Percentiles rank a stretch among this genome's conserved stretches.
Conservation (phyloP, 2,797 vertebrate genomes). For the Protonibea diacanthus region DNA sequence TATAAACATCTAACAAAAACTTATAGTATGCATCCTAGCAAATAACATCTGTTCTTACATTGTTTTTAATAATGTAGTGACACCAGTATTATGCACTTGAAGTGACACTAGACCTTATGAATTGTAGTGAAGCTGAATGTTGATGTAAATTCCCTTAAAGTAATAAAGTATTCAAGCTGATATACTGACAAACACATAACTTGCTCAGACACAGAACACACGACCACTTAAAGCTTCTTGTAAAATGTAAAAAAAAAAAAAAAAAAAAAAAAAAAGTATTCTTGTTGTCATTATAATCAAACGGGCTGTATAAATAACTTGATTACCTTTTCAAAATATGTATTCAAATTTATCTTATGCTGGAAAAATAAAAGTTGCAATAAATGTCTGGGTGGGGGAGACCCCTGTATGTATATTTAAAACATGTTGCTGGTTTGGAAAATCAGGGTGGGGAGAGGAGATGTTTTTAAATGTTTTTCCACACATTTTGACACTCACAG, state of each 20-base stretch:
- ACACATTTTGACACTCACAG: background rate
- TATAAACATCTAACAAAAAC: constrained; percentile 36
- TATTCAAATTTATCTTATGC: constrained; percentile 71
- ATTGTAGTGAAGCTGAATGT: constrained; percentile 77
- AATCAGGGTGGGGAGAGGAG: background rate
- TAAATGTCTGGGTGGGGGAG: constrained; percentile 59
- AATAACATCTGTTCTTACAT: constrained; percentile 51
- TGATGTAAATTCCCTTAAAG: constrained; percentile 64
- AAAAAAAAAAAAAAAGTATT: no score
- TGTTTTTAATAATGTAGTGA: constrained; percentile 64
- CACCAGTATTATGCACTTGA: constrained; percentile 79
- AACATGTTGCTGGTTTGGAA: constrained; percentile 12
- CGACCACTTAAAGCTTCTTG: constrained; percentile 45
- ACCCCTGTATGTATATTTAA: constrained; percentile 30
- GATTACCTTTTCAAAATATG: constrained; percentile 53
- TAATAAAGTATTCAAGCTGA: constrained; percentile 54
- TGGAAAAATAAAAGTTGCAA: constrained; percentile 76
- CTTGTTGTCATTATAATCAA: constrained; percentile 56
- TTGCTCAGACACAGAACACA: constrained; percentile 39
- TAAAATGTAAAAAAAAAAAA: constrained; percentile 51
- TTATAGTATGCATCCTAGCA: constrained; percentile 49
- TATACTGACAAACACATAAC: constrained; percentile 45
- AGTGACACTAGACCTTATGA: constrained; percentile 73
- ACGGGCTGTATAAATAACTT: constrained; percentile 66
- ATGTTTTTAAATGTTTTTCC: background rate